Conservation (phyloP, 2,113 vertebrate genomes). For the Capreolus pygargus region DNA sequence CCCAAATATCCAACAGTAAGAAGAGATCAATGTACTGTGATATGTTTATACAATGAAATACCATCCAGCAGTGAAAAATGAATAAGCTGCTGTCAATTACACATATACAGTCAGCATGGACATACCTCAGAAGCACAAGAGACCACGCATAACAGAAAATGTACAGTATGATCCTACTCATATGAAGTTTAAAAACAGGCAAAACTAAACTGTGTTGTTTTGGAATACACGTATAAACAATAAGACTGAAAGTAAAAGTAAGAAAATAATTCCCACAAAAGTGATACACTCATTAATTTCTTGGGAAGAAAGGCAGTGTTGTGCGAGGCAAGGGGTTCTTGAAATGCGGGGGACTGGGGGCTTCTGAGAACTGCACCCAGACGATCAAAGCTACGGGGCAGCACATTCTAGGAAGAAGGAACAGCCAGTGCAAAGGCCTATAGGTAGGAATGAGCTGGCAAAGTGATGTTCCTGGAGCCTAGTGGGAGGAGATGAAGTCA, state of each 20-base stretch:
- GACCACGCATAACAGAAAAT: background rate
- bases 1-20: background rate
- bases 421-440: background rate
- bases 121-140: background rate
- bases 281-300: background rate
- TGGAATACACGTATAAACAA: background rate
- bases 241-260: background rate
- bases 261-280: background rate
- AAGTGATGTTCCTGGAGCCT: background rate
- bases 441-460: background rate
- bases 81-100: background rate
- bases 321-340: background rate
- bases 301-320: background rate
- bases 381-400: background rate
- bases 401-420: background rate
- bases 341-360: accelerated
- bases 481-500: background rate
- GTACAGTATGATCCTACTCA: background rate
- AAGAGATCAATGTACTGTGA: background rate
- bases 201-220: background rate
- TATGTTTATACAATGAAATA: background rate
- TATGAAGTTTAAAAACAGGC: background rate
- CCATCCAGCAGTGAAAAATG: background rate
- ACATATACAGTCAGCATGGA: background rate
- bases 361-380: background rate